Base-by-base conservation (phyloP, 2,113 vertebrate species). In the Xiphophorus couchianus region DNA sequence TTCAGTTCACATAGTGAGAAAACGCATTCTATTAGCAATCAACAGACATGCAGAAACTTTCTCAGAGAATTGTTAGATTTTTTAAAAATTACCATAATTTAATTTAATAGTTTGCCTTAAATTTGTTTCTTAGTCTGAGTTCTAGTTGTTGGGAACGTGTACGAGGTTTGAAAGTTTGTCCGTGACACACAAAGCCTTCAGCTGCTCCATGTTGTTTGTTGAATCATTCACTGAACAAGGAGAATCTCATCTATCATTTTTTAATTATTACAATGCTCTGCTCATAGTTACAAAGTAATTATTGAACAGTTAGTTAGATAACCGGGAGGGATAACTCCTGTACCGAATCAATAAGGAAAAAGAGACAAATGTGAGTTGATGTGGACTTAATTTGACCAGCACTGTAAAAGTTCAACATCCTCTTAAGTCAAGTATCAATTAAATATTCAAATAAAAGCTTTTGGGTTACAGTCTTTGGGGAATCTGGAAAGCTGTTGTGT, bases 171-270 rank as follows among this genome's bases (percentile, higher is more conserved):
- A 62, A 4, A 67, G 25, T 54, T 62, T 48, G 44, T 17, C 8
- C 12, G 17, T 72, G 33, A 54, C 58, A 72, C n/a, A 48, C 4
- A 63, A 2, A 72, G 27, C 13, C 35, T 51, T 39, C 60, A 81
- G 67, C 70, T 69, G 69, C 33, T 31, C 48, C 39, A 63, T 3
- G 63, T 62, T 65, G 4, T 68, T 29, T 65, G 67, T 15, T 14
- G 14, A 71, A 69, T 73, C 4, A 71, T 62, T 72, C 19, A 73
- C 77, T 69, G 72, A 68, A 81, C 22, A 78, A 74, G 44, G 83
- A 84, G 66, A 69, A 71, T 25, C 19, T 71, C 4, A 62, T 22
- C 13, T 39, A 51, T 64, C 72, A 17, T 51, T 51, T 51, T 19
- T 5, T 17, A 48, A 48, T 48, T 19, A 65, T 27, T 8, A 27